Evolutionary conservation across 2,113 vertebrate genomes (phyloP).

Genomic region (Catharus fuscescens): DNA sequence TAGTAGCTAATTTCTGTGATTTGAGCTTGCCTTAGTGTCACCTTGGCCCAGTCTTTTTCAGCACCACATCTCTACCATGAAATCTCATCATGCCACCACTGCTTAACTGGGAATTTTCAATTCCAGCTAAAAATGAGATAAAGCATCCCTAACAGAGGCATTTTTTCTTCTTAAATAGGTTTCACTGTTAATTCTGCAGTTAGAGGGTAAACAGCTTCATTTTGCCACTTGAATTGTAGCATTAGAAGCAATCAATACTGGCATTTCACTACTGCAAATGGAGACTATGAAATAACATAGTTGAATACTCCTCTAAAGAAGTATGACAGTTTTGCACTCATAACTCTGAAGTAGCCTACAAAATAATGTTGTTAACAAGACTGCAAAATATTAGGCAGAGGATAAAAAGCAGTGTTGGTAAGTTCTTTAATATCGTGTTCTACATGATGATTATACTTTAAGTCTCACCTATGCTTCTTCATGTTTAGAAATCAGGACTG

Average conservation of each 20-base stretch:
- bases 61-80: background rate
- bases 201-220: background rate
- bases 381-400: background rate
- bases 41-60: background rate
- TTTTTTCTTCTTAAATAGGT: background rate
- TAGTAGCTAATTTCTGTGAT: background rate
- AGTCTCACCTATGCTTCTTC: background rate
- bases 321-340: background rate
- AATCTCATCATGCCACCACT: background rate
- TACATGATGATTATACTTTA: background rate
- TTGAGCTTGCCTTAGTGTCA: background rate
- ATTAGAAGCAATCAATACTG: background rate
- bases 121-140: background rate
- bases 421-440: background rate
- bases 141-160: background rate
- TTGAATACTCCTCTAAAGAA: background rate
- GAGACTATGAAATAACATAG: background rate
- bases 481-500: background rate
- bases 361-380: background rate
- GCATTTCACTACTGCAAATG: background rate
- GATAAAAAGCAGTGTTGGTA: background rate
- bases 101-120: background rate
- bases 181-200: background rate
- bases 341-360: background rate
- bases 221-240: background rate